Evolutionary conservation across 2,888 invertebrate species (phyloP).

Genomic region (Synergus japonicus): DNA sequence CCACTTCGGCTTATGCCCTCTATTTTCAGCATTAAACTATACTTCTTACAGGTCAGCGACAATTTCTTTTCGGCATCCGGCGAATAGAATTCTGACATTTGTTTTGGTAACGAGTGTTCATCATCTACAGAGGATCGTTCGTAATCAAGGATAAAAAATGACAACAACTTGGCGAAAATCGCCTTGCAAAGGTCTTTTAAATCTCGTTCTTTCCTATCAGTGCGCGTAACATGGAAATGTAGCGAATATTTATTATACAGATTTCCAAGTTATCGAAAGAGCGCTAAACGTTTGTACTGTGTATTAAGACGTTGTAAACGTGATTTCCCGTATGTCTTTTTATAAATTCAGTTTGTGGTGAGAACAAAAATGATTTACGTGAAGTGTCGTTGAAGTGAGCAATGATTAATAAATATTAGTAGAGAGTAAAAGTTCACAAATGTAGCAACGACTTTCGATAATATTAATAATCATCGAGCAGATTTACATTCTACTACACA

Average conservation of each 20-base stretch:
- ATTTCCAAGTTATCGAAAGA: background rate
- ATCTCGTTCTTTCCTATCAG: background rate
- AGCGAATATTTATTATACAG: background rate
- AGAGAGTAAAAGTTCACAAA: constrained; percentile 6
- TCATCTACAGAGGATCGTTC: constrained; percentile 25
- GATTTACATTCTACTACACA: constrained; percentile 28
- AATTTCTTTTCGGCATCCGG: constrained; percentile 44
- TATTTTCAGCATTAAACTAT: constrained; percentile 69
- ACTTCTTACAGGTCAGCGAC: constrained; percentile 74
- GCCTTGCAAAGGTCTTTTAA: background rate
- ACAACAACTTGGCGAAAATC: background rate
- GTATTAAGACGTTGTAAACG: constrained; percentile 15
- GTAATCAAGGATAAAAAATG: background rate
- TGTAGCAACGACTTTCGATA: background rate
- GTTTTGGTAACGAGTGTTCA: constrained; percentile 30
- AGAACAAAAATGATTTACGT: constrained; percentile 4
- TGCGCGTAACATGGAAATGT: constrained; percentile 2
- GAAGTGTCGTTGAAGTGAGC: constrained; percentile 12
- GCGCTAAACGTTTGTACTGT: constrained; percentile 13
- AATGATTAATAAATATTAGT: constrained; percentile 20
- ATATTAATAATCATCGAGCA: constrained; percentile 9
- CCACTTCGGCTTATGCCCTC: background rate
- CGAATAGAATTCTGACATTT: constrained; percentile 32
- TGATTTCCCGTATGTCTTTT: background rate
- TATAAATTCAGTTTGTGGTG: constrained; percentile 3